phyloP scores from a whole-genome alignment of 2,888 invertebrate species.

The Meandrusa payeni region DNA sequence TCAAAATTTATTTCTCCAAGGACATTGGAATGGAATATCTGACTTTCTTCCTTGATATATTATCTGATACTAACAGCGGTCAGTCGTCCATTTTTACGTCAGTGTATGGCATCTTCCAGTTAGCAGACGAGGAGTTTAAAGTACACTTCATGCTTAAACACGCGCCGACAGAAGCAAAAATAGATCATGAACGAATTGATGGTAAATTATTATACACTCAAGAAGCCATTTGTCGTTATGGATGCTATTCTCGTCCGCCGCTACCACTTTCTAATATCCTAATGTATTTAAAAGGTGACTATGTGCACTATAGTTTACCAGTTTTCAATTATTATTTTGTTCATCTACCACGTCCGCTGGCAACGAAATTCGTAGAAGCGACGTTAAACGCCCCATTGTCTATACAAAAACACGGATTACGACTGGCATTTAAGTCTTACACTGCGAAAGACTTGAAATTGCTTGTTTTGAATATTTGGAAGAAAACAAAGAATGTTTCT shows the following conservation, averaged over 20 bases:
- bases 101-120: constrained; percentile 43
- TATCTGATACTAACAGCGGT: constrained; percentile 24
- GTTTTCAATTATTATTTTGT: constrained; percentile 44
- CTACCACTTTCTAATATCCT: constrained; percentile 39
- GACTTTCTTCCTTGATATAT: constrained; percentile 34
- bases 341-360: constrained; percentile 39
- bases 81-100: constrained; percentile 26
- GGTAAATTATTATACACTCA: constrained; percentile 36
- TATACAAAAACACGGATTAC: constrained; percentile 51
- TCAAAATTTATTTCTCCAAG: constrained; percentile 48
- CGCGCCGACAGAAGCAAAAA: constrained; percentile 41
- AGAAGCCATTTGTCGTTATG: constrained; percentile 46
- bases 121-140: constrained; percentile 38
- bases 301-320: constrained; percentile 44
- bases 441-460: constrained; percentile 38
- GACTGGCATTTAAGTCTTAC: constrained; percentile 49
- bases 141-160: constrained; percentile 41
- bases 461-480: constrained; percentile 42
- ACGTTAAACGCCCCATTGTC: constrained; percentile 46
- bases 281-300: constrained; percentile 50
- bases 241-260: constrained; percentile 45
- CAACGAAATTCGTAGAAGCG: constrained; percentile 41
- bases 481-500: constrained; percentile 45
- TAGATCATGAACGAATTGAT: constrained; percentile 38
- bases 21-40: constrained; percentile 43